Conservation (phyloP, 2,888 invertebrate genomes). For the Nasonovia ribisnigri region DNA sequence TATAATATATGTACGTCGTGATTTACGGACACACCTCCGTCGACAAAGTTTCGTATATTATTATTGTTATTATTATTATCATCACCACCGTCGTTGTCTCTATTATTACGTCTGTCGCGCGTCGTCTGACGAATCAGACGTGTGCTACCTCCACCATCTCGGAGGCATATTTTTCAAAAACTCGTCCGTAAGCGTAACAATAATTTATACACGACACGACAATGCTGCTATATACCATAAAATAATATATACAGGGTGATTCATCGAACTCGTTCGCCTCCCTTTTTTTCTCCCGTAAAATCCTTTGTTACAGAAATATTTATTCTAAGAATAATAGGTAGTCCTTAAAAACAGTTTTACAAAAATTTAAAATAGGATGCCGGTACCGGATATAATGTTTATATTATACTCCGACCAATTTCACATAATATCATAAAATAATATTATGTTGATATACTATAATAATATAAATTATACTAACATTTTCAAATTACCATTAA, state of each 20-base stretch:
- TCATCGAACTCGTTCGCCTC: too few species aligned
- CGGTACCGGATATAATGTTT: too few species aligned
- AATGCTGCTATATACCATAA: background rate
- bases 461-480: too few species aligned
- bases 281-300: too few species aligned
- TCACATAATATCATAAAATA: too few species aligned
- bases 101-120: background rate
- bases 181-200: background rate
- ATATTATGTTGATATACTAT: too few species aligned
- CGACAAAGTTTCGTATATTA: background rate
- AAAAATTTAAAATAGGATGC: too few species aligned
- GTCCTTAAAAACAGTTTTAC: too few species aligned
- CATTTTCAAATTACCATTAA: too few species aligned
- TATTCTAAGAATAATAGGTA: too few species aligned
- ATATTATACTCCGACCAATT: too few species aligned
- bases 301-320: too few species aligned
- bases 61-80: background rate
- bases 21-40: conserved; percentile 11
- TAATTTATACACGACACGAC: background rate
- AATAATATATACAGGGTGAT: background rate
- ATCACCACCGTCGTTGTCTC: background rate
- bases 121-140: background rate
- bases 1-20: background rate
- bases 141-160: background rate
- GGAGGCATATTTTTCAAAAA: background rate